A percentile compares a stretch with the other conserved stretches of the same genome.
Evolutionary conservation across 2,888 invertebrate species (phyloP).

Genomic region (Polyploca ridens): DNA sequence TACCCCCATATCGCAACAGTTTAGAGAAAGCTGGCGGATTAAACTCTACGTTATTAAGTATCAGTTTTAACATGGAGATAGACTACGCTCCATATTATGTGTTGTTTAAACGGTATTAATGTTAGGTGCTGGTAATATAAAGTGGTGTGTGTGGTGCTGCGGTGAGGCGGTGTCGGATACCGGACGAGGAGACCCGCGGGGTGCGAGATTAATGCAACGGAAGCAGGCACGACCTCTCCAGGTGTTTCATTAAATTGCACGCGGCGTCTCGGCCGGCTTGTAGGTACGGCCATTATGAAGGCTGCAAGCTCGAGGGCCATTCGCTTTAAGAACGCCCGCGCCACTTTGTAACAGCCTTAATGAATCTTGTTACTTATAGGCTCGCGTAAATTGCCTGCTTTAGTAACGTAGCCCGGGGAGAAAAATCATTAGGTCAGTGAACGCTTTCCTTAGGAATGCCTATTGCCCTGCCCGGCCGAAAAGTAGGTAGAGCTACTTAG

Average conservation of each 20-base stretch:
- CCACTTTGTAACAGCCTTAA: constrained; percentile 84
- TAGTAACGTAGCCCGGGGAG: constrained; percentile 63
- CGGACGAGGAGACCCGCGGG: constrained; percentile 29
- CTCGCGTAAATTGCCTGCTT: constrained; percentile 81
- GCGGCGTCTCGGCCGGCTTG: constrained; percentile 76
- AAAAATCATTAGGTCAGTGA: constrained; percentile 68
- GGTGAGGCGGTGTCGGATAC: constrained; percentile 16
- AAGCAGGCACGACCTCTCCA: constrained; percentile 79
- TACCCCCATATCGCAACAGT: neutral
- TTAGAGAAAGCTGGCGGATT: neutral
- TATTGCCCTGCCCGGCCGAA: constrained; percentile 30
- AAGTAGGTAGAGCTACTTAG: constrained; percentile 27
- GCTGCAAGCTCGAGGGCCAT: constrained; percentile 82
- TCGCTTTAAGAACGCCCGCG: constrained; percentile 83
- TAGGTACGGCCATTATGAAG: constrained; percentile 76
- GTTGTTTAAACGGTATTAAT: neutral
- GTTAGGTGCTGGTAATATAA: constrained; percentile 25
- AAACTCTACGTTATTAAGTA: neutral
- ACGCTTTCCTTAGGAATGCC: constrained; percentile 50
- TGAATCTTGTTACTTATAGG: constrained; percentile 84
- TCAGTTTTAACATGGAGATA: neutral
- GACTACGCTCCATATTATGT: neutral
- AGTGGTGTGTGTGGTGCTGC: constrained; percentile 17
- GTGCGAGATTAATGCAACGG: constrained; percentile 79
- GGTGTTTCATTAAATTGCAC: constrained; percentile 83